Evolutionary conservation across 2,113 vertebrate species (phyloP).

Genomic region (Marmota flaviventris): DNA sequence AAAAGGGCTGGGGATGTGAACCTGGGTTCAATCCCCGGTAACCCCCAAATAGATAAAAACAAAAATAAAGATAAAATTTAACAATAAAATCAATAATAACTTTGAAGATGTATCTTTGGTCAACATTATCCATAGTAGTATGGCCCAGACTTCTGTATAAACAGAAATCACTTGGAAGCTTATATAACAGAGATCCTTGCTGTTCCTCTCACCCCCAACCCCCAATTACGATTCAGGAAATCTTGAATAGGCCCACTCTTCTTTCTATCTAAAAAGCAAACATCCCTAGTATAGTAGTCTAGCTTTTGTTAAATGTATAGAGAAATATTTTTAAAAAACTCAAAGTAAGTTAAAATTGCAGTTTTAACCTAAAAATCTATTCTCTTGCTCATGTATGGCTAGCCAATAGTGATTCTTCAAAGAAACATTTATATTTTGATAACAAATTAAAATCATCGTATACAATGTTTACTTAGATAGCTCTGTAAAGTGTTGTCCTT

Average conservation of each 20-base stretch:
- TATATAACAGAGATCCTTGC: neutral
- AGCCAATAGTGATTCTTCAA: neutral
- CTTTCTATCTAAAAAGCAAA: neutral
- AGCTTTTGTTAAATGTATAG: slow-evolving; percentile 10
- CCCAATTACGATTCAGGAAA: neutral
- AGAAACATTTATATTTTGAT: slow-evolving; percentile 8
- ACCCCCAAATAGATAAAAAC: neutral
- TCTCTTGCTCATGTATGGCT: neutral
- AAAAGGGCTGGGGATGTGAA: no score
- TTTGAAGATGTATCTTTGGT: slow-evolving; percentile 36
- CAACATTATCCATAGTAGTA: neutral
- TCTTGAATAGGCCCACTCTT: neutral
- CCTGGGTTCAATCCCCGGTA: no score
- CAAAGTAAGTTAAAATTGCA: slow-evolving; percentile 52
- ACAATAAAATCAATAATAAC: slow-evolving; percentile 40
- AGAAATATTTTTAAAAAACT: neutral
- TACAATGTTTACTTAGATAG: slow-evolving; percentile 17
- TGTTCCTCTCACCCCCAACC: neutral
- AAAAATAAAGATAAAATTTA: neutral
- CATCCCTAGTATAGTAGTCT: neutral
- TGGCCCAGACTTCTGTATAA: neutral
- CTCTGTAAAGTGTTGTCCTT: slow-evolving; percentile 38
- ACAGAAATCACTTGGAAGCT: slow-evolving; percentile 8
- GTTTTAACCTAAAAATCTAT: slow-evolving; percentile 49
- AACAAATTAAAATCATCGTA: slow-evolving; percentile 23